phyloP scores from a whole-genome alignment of 2,888 invertebrate species.

The Lathronympha strigana region DNA sequence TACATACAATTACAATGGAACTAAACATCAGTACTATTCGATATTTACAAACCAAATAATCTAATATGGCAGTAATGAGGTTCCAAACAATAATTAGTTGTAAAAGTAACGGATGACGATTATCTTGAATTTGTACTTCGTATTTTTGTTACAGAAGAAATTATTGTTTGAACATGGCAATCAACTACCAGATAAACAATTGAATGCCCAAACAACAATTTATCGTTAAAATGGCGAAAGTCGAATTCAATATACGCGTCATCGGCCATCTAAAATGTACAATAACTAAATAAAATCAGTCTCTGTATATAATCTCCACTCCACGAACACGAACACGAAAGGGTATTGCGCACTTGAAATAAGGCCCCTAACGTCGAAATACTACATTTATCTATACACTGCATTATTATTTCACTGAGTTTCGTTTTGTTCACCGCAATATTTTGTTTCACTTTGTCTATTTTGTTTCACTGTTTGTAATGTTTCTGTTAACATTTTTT shows the following conservation, averaged over 20 bases:
- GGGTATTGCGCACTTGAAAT: constrained; percentile 49
- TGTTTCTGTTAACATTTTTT: not conserved
- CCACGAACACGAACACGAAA: constrained; percentile 37
- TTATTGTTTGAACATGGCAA: constrained; percentile 24
- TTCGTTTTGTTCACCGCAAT: constrained; percentile 15
- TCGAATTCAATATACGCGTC: constrained; percentile 59
- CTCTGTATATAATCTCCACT: constrained; percentile 58
- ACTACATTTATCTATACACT: constrained; percentile 38
- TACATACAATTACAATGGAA: constrained; percentile 52
- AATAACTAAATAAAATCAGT: constrained; percentile 70
- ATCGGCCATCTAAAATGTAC: constrained; percentile 61
- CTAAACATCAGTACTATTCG: constrained; percentile 51
- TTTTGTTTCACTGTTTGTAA: not conserved
- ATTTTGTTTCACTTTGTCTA: not conserved
- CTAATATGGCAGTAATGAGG: constrained; percentile 83
- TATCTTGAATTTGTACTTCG: constrained; percentile 45
- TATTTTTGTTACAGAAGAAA: constrained; percentile 20
- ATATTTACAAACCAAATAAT: constrained; percentile 68
- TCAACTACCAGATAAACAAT: constrained; percentile 9
- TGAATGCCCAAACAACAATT: constrained; percentile 27
- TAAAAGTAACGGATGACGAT: constrained; percentile 48
- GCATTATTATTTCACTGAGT: constrained; percentile 44
- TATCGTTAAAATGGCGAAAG: constrained; percentile 31
- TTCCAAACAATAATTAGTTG: constrained; percentile 61
- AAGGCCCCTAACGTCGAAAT: constrained; percentile 61